Conservation (phyloP, 2,113 vertebrate genomes). For the Cinclus cinclus region DNA sequence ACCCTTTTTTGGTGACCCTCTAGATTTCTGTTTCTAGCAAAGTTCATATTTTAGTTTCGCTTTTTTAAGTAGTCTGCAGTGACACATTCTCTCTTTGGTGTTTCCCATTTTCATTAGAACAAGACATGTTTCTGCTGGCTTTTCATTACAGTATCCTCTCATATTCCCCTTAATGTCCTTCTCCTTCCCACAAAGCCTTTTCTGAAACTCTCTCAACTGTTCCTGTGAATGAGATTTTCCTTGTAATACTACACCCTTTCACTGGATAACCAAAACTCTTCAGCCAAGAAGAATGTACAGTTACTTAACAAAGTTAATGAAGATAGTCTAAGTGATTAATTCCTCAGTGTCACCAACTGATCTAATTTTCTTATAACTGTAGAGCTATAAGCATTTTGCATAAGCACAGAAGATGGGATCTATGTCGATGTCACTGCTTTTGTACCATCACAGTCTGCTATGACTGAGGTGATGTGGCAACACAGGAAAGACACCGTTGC, state of each 20-base stretch:
- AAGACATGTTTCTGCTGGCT: not conserved
- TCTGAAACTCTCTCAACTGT: not conserved
- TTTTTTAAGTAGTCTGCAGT: not conserved
- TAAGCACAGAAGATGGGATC: not conserved
- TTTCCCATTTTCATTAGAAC: not conserved
- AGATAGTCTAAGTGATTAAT: not conserved
- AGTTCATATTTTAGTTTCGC: constrained; percentile 10
- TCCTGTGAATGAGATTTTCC: not conserved
- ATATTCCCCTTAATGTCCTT: not conserved
- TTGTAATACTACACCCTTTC: not conserved
- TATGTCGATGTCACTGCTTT: not conserved
- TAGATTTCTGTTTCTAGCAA: not conserved
- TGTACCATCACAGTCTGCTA: not conserved
- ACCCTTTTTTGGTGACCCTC: not conserved
- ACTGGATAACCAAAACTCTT: not conserved
- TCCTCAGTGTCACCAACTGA: not conserved
- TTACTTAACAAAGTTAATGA: not conserved
- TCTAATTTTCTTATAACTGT: not conserved
- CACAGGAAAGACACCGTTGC: not conserved
- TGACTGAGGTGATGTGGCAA: not conserved
- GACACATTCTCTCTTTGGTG: not conserved
- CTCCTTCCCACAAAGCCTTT: not conserved
- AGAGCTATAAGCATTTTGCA: not conserved
- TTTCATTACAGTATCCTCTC: not conserved
- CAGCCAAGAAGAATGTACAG: not conserved